Percentiles rank a stretch among this genome's conserved stretches.
Conservation (phyloP, 2,113 vertebrate genomes). For the Lota lota region DNA sequence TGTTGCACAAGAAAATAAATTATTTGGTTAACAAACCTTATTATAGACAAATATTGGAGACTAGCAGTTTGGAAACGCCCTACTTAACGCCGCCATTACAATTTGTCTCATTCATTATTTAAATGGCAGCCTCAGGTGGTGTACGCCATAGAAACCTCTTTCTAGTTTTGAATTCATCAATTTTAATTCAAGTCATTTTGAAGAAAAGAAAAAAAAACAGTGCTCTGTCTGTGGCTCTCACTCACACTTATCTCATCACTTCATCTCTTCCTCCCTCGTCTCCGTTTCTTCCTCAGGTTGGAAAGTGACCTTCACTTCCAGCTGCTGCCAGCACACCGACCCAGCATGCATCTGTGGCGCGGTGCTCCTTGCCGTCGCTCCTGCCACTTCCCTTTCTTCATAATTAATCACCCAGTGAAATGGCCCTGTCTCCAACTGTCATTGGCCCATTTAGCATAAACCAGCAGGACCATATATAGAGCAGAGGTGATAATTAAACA, state of each 20-base stretch:
- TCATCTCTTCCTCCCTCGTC: slow-evolving; percentile 30
- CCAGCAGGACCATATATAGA: slow-evolving; percentile 61
- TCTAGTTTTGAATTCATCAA: too few relatives aligned
- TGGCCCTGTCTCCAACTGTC: slow-evolving; percentile 28
- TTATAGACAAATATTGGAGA: too few relatives aligned
- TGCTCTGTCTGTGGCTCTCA: too few relatives aligned
- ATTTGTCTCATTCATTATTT: too few relatives aligned
- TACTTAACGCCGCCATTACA: too few relatives aligned
- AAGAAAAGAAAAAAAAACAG: too few relatives aligned
- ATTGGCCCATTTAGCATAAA: slow-evolving; percentile 53
- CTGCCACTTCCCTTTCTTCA: slow-evolving; percentile 41
- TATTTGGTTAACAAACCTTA: too few relatives aligned
- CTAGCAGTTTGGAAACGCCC: too few relatives aligned
- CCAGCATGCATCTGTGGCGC: slow-evolving; percentile 66
- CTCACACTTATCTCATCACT: slow-evolving; percentile 15
- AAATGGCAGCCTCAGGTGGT: too few relatives aligned
- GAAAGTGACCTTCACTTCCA: slow-evolving; percentile 71
- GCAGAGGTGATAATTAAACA: slow-evolving; percentile 72
- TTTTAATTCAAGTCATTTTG: too few relatives aligned
- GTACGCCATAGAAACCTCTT: too few relatives aligned
- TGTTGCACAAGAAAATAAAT: too few relatives aligned
- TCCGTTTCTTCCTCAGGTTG: slow-evolving; percentile 48
- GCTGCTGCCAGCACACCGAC: slow-evolving; percentile 67
- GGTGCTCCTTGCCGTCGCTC: slow-evolving; percentile 46
- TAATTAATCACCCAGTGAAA: slow-evolving; percentile 64